A percentile compares a stretch with the other conserved stretches of the same genome.
Conservation (phyloP, 2,113 vertebrate genomes). For the Tupaia tana region DNA sequence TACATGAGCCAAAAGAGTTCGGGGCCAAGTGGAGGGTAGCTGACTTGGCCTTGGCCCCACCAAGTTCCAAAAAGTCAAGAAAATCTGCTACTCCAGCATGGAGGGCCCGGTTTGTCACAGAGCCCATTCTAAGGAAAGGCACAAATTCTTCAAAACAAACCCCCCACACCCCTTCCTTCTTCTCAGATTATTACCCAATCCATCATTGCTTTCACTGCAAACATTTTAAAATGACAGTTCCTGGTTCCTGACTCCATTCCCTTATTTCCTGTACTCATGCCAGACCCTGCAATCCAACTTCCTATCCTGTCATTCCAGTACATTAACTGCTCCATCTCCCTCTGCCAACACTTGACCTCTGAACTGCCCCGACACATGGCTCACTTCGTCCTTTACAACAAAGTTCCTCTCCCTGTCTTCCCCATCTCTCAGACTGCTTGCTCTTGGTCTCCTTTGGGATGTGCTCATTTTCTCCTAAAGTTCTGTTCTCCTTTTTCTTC, state of each 20-base stretch:
- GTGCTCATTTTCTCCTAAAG: not conserved
- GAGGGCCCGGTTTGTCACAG: not conserved
- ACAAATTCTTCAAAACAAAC: not conserved
- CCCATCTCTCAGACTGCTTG: not conserved
- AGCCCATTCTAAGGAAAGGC: not conserved
- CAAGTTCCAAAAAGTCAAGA: not conserved
- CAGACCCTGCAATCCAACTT: not conserved
- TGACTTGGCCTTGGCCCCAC: not conserved
- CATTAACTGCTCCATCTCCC: rapidly evolving
- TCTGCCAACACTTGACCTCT: not conserved
- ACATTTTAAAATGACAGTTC: not conserved
- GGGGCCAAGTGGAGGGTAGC: not conserved
- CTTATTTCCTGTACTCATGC: not conserved
- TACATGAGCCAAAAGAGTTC: not conserved
- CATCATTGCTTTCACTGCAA: not conserved
- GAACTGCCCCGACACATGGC: not conserved
- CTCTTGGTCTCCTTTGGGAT: not conserved
- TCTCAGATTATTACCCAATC: not conserved
- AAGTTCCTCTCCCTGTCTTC: rapidly evolving
- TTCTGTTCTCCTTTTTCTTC: not conserved
- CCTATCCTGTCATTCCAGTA: not conserved
- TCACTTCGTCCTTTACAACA: not conserved
- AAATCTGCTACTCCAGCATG: not conserved
- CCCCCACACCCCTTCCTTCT: not conserved
- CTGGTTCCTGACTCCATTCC: not conserved